Evolutionary conservation across 1,140 invertebrate genomes (phyloP).

Genomic region (Scaptomyza montana): DNA sequence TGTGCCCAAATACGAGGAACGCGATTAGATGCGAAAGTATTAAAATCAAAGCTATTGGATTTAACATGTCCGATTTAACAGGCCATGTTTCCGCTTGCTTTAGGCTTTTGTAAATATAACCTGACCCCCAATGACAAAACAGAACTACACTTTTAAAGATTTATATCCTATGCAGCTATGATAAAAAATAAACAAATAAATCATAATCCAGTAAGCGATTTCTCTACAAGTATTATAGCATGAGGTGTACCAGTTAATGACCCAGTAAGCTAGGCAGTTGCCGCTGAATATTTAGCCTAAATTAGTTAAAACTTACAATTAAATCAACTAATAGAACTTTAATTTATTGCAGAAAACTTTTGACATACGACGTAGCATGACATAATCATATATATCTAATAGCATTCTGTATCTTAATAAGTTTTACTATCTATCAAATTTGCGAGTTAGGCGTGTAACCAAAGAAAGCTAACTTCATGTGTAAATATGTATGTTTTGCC

Average conservation of each 20-base stretch:
- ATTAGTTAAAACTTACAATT: slow-evolving; percentile 32
- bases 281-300: slow-evolving; percentile 60
- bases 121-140: slow-evolving; percentile 6
- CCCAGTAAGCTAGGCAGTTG: slow-evolving; percentile 43
- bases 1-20: slow-evolving; percentile 81
- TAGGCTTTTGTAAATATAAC: slow-evolving; percentile 25
- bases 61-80: background rate
- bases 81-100: background rate
- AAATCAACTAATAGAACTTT: slow-evolving; percentile 17
- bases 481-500: slow-evolving; percentile 65
- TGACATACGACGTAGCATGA: slow-evolving; percentile 19
- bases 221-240: slow-evolving; percentile 62
- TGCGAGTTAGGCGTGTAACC: slow-evolving; percentile 51
- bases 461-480: slow-evolving; percentile 70
- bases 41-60: slow-evolving; percentile 27
- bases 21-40: slow-evolving; percentile 54
- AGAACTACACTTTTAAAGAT: slow-evolving; percentile 6
- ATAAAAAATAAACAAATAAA: slow-evolving; percentile 7
- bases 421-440: slow-evolving; percentile 20
- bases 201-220: slow-evolving; percentile 7
- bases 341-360: slow-evolving; percentile 23
- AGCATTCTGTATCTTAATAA: slow-evolving; percentile 31
- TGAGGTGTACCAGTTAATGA: slow-evolving; percentile 34
- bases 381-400: slow-evolving; percentile 21
- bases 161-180: slow-evolving; percentile 14